phyloP scores from a whole-genome alignment of 1,140 invertebrate species.

The Cherax destructor region DNA sequence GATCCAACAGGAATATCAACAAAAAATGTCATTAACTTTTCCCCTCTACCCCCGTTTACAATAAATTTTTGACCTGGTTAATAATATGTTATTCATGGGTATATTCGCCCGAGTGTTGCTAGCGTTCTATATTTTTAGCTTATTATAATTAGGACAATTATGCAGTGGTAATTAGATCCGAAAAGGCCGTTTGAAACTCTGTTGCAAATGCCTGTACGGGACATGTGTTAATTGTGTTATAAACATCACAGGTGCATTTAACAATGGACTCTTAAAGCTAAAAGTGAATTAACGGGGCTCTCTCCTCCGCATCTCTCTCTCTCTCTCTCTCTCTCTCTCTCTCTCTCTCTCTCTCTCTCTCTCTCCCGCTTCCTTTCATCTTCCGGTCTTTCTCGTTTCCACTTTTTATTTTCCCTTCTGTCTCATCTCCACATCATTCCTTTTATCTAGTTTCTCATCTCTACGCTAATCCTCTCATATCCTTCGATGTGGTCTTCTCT shows the following conservation, averaged over 20 bases:
- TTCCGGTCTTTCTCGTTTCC: not conserved
- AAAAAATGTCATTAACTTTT: too few species aligned
- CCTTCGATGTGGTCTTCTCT: not conserved
- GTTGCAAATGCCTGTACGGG: not conserved
- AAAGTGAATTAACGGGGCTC: not conserved
- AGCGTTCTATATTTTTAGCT: not conserved
- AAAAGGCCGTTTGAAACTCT: not conserved
- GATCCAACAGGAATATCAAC: too few species aligned
- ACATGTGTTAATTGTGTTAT: not conserved
- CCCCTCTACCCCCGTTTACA: too few species aligned
- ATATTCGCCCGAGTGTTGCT: not conserved
- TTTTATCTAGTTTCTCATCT: too few species aligned
- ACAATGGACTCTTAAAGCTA: not conserved
- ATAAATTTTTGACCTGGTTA: not conserved
- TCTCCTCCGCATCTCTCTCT: not conserved
- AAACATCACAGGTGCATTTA: not conserved
- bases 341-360: not conserved
- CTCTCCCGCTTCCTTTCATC: not conserved
- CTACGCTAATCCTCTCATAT: too few species aligned
- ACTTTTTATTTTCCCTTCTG: not conserved
- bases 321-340: not conserved
- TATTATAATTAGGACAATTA: not conserved
- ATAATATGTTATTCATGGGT: not conserved
- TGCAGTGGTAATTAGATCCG: not conserved
- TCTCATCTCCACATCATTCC: too few species aligned